A percentile compares a stretch with the other conserved stretches of the same genome.
phyloP scores from a whole-genome alignment of 2,113 vertebrate genomes.

The Bothrops jararaca region DNA sequence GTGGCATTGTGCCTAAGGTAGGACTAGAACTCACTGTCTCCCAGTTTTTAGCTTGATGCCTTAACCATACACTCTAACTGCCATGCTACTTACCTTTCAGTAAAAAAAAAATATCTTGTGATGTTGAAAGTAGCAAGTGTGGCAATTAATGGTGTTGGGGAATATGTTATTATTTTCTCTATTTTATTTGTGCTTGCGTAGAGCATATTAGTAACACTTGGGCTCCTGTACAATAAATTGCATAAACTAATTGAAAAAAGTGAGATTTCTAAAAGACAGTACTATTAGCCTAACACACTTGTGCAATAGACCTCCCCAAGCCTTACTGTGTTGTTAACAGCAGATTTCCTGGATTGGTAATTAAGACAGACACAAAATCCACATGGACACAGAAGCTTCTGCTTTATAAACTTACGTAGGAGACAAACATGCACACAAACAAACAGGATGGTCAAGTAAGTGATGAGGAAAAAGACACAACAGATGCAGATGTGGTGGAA shows the following conservation, averaged over 20 bases:
- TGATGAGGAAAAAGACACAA: background rate
- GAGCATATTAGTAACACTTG: conserved; percentile 18
- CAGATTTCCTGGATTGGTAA: conserved; percentile 2
- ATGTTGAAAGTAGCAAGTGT: background rate
- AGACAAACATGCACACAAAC: background rate
- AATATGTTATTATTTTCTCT: conserved; percentile 18
- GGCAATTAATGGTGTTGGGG: background rate
- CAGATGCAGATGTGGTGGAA: background rate
- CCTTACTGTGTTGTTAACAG: background rate
- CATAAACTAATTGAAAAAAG: conserved; percentile 21
- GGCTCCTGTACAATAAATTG: conserved; percentile 18
- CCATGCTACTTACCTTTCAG: background rate
- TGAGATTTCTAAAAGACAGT: conserved; percentile 17
- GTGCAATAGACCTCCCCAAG: conserved; percentile 15
- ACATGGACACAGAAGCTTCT: background rate
- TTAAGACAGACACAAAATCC: conserved; percentile 8
- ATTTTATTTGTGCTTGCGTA: conserved; percentile 10
- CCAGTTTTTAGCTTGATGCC: background rate
- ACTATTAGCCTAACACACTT: conserved; percentile 2
- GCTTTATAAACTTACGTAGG: background rate
- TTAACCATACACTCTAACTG: background rate
- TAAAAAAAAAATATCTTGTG: background rate
- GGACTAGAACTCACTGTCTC: background rate
- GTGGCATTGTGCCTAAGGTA: background rate
- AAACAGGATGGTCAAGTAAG: background rate